Base-by-base conservation (phyloP, 2,797 vertebrate genomes). In the Gallirallus australis region DNA sequence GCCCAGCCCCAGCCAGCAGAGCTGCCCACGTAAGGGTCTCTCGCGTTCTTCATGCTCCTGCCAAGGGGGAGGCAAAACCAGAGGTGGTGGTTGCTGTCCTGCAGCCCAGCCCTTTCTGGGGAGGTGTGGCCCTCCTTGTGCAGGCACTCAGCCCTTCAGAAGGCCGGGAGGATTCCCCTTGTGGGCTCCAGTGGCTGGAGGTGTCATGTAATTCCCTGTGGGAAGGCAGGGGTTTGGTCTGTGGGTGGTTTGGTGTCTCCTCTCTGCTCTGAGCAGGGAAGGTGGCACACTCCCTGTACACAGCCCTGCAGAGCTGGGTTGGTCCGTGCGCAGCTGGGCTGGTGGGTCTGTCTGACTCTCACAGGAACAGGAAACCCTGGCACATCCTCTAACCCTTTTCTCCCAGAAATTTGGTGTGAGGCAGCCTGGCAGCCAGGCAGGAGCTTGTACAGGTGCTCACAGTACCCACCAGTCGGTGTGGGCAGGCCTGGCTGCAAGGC, bases 21-120 rank as follows among this genome's bases (percentile, higher is more conserved):
- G 16, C 89, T 86, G 80, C 96, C 96, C 87, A 98, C 82, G 98
- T 98, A 97, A 97, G 98, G 54, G 13, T 89, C 71, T 68, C 33
- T 69, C 69, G 12, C 24, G 86, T 83, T 59, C 25, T 45, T 82
- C 6, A 0, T 59, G 53, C 27, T 66, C 13, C 21, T 50, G 23
- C 7, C 9, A 9, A 31, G 47, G 64, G 68, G 69, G 86, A 61
- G 76, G 64, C 30, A 37, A 23, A 75, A 25, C 1, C 2, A 2
- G 9, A 11, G 30, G 27, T 50, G 39, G 21, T 11, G 28, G 25
- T 25, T 3, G 2, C 20, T n/a, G 28, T 63, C 61, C 19, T 9
- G 17, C 31, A 16, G 7, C 42, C 7, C 25, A 15, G 11, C 11
- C 16, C 7, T 19, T 59, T 48, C 20, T 24, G 0, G 4, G 20